Evolutionary conservation across 2,888 invertebrate species (phyloP), one percentile per base, ranked within the genome.

Genomic region (Standfussiana lucernea): DNA sequence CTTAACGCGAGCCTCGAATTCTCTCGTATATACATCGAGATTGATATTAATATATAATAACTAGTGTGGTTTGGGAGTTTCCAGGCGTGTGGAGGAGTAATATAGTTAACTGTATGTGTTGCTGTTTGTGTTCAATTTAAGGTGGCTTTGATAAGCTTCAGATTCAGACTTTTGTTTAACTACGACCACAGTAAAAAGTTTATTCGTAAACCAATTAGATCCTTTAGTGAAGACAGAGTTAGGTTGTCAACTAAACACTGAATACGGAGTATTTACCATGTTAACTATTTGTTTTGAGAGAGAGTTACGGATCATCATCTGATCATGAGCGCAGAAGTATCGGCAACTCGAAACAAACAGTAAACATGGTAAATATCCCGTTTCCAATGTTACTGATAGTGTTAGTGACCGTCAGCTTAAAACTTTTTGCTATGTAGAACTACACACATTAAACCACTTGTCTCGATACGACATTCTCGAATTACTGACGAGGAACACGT

Each of bases 1-100:
- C 78, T 83, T 81, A 80, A 72, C 80, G 64, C 75, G 68, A 77
- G 65, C 32, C 82, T 89, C 83, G 78, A 80, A 75, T 77, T 73
- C 73, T 77, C 82, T 64, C 76, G 81, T 80, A 86, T 75, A 83
- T 79, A 86, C 84, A 84, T 83, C 78, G 87, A 87, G 84, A 91
- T 90, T 89, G 90, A 80, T 85, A 87, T 91, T 88, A 91, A 91
- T 91, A 91, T 86, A 75, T 91, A 89, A 91, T 91, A 88, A 83
- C 82, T 83, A 77, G 77, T 86, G 88, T 75, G 90, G 86, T 82
- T 82, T 81, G 88, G 87, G 89, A 80, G 65, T 78, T 65, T 68
- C 81, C 62, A 79, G 69, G 77, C 77, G 79, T 75, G 69, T 81
- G 76, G 47, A 70, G 59, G 24, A 70, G 45, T 68, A 45, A 21